Base-by-base conservation (phyloP, 2,113 vertebrate genomes). In the Etheostoma spectabile region DNA sequence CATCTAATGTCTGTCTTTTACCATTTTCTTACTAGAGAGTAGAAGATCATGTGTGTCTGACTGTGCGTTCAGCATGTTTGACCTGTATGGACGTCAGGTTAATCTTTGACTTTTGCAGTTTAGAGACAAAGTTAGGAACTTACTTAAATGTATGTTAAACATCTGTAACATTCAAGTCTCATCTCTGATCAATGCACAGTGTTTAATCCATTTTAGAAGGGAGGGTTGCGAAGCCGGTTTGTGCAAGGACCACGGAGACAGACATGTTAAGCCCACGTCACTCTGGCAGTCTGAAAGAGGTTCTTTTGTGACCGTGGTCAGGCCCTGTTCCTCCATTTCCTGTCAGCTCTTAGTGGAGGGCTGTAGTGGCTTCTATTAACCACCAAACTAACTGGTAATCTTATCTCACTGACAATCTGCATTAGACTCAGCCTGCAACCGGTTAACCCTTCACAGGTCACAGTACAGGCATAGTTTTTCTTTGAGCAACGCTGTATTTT, bases 331-430 rank as follows among this genome's bases (percentile, higher is more conserved):
- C 72, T 56, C 48, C 52, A 70, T 86, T 90, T 93, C 83, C 71
- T 92, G 87, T 91, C 88, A 90, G 82, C 85, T 82, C 88, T 92
- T 88, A 86, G 77, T 60, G 71, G 77, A 89, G 79, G 68, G 67
- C 85, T 91, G 90, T 55, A 48, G 79, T 90, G 82, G 87, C 88
- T 66, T 93, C 82, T 74, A 78, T 89, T 86, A 89, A 76, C 87
- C 87, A 87, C 83, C 66, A 35, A 55, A 62, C 84, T 87, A 84
- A 91, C 90, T 80, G 88, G 85, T 91, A 86, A 91, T 94, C 91
- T 92, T 91, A 95, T 93, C 88, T 91, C 46, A 13, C 79, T 86
- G 84, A 81, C 90, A 85, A 88, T 90, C 83, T 81, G 86, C 78
- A 78, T 93, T 84, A 86, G 59, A 22, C 84, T 91, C 84, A 60